Evolutionary conservation across 2,888 invertebrate species (phyloP).

Genomic region (Rotaria macrura): DNA sequence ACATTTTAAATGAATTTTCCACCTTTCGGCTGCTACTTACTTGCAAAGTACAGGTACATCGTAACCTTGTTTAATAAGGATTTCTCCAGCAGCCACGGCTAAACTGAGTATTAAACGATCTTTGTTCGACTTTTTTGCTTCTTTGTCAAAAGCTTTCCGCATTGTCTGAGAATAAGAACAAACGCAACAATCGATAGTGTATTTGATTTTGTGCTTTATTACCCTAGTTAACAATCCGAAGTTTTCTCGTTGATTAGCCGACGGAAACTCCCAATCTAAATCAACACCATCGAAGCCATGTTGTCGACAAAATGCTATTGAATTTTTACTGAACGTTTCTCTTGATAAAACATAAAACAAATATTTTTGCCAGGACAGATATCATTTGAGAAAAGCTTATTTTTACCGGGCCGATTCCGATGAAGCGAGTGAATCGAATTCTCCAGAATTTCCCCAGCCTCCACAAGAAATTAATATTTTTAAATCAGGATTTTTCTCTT

Average conservation of each 20-base stretch:
- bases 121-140: constrained; percentile 26
- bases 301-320: constrained; percentile 30
- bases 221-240: constrained; percentile 32
- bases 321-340: constrained; percentile 25
- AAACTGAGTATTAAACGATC: constrained; percentile 25
- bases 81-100: constrained; percentile 31
- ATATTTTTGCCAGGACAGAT: no score
- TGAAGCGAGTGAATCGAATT: constrained; percentile 27
- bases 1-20: no score
- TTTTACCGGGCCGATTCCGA: constrained; percentile 21
- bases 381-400: no score
- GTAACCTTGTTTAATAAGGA: constrained; percentile 29
- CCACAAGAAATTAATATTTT: constrained; percentile 33
- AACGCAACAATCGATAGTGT: neutral
- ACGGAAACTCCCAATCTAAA: constrained; percentile 33
- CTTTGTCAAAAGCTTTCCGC: constrained; percentile 29
- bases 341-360: neutral
- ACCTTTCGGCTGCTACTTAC: neutral
- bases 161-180: constrained; percentile 24
- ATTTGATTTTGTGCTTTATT: neutral
- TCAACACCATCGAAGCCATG: constrained; percentile 34
- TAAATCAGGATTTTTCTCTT: constrained; percentile 30
- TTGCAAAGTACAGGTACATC: constrained; percentile 32
- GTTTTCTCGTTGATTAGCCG: constrained; percentile 22
- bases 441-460: constrained; percentile 31